Evolutionary conservation across 1,140 invertebrate species (phyloP), one percentile per base, ranked within the genome.

Genomic region (Theocolax elegans): DNA sequence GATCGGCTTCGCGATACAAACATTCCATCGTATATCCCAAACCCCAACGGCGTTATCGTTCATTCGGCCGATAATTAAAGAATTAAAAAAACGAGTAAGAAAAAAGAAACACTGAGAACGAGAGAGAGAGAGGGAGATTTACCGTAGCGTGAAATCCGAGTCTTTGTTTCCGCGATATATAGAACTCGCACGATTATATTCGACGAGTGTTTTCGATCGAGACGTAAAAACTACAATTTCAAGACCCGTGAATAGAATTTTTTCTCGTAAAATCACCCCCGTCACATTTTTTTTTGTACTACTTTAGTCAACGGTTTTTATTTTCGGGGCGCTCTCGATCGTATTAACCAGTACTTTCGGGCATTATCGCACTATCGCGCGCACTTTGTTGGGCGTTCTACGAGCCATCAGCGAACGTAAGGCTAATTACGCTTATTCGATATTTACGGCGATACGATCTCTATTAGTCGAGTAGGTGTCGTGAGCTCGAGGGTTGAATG

Each of bases 371-470:
- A 2, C 27, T 59, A 59, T 67, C 62, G 31, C 25, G 9, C 25
- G 27, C 25, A n/a, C n/a, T n/a, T n/a, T n/a, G n/a, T n/a, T n/a
- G n/a, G 25, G 42, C 17, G 12, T 31, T 31, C 59, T 25, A 19
- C 42, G 35, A 25, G 17, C n/a, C 58, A 27, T 68, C 59, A 25
- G n/a, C 59, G 25, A 64, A 56, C 49, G 44, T 73, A 73, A 62
- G 58, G 72, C 78, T 78, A 80, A 80, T 80, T 80, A 80, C 72
- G 77, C 77, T 80, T 78, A 79, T 78, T 80, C 78, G 78, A 80
- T 77, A 80, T 78, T 80, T 79, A 80, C 67, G 29, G 10, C 17
- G 77, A 80, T 80, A 80, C 27, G 68, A 78, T 80, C 79, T 67
- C 67, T 48, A 27, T 25, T 27, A 4, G 23, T 58, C 19, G 65